A percentile compares a stretch with the other conserved stretches of the same genome.
Conservation (phyloP, 2,113 vertebrate genomes). For the Nematolebias whitei region DNA sequence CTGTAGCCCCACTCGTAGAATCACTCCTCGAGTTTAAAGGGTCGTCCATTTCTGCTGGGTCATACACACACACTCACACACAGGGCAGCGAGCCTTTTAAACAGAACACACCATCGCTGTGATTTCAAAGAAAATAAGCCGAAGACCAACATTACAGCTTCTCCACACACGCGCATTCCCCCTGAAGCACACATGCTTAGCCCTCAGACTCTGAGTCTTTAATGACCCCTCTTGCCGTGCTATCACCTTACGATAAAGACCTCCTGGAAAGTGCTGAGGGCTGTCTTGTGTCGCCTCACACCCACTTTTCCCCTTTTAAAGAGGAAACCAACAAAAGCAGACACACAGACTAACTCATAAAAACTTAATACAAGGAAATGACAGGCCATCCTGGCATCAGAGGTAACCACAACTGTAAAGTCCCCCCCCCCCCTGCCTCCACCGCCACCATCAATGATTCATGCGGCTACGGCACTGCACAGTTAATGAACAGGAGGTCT, state of each 20-base stretch:
- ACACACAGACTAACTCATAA: conserved; percentile 17
- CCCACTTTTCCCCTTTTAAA: conserved; percentile 51
- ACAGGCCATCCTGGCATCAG: conserved; percentile 30
- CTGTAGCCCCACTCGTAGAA: conserved; percentile 20
- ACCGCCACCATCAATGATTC: conserved; percentile 65
- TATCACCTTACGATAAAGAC: conserved; percentile 73
- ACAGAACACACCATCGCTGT: conserved; percentile 49
- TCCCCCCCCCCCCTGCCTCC: neutral
- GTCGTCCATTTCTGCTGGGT: conserved; percentile 11
- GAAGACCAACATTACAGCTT: conserved; percentile 41
- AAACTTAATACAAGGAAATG: conserved; percentile 34
- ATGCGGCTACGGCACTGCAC: conserved; percentile 48
- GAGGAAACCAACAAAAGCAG: conserved; percentile 49
- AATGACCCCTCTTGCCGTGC: conserved; percentile 56
- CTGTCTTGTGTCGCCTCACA: conserved; percentile 66
- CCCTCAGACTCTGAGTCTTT: conserved; percentile 38
- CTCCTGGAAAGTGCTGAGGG: conserved; percentile 40
- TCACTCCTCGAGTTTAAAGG: conserved; percentile 24
- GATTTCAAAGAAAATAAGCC: conserved; percentile 36
- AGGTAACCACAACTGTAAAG: conserved; percentile 60
- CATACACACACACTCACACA: conserved; percentile 7
- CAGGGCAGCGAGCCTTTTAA: conserved; percentile 22
- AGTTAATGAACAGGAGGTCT: conserved; percentile 63
- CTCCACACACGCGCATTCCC: conserved; percentile 9
- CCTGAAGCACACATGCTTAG: conserved; percentile 24